These are phyloP conservation scores for Pegea sp. DNA, from an alignment of 23 tunicate genomes.

Conservation along the genomic window DNA sequence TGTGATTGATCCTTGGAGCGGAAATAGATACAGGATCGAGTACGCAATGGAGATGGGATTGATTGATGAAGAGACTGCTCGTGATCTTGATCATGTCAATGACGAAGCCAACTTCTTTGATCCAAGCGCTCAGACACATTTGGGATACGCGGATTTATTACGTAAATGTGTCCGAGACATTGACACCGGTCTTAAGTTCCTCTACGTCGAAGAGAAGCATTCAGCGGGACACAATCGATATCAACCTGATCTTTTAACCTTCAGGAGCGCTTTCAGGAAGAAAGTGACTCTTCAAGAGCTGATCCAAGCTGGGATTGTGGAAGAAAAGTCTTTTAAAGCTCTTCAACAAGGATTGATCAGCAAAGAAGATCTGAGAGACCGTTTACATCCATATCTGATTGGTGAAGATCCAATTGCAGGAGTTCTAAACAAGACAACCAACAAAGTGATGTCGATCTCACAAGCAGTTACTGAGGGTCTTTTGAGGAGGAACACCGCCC, in stretches of 20 bases:
- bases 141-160: constrained; percentile 53
- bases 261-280: constrained; percentile 68
- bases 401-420: constrained; percentile 80
- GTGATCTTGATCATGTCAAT: constrained; percentile 13
- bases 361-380: constrained; percentile 60
- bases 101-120: constrained; percentile 59
- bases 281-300: constrained; percentile 61
- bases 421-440: constrained; percentile 33
- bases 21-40: constrained; percentile 18
- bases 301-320: constrained; percentile 52
- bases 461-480: constrained; percentile 60
- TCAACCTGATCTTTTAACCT: constrained; percentile 77
- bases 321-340: constrained; percentile 15
- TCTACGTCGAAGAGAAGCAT: constrained; percentile 75
- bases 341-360: constrained; percentile 33
- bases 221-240: constrained; percentile 8
- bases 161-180: constrained; percentile 77
- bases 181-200: constrained; percentile 74
- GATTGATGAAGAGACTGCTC: constrained; percentile 39
- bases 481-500: constrained; percentile 35
- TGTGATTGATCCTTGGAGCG: constrained; percentile 79
- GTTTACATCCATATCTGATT: constrained; percentile 42
- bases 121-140: constrained; percentile 31
- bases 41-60: constrained; percentile 23
- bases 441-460: constrained; percentile 41